Evolutionary conservation across 2,113 vertebrate species (phyloP), one percentile per base, ranked within the genome.

Genomic region (Arothron firmamentum): DNA sequence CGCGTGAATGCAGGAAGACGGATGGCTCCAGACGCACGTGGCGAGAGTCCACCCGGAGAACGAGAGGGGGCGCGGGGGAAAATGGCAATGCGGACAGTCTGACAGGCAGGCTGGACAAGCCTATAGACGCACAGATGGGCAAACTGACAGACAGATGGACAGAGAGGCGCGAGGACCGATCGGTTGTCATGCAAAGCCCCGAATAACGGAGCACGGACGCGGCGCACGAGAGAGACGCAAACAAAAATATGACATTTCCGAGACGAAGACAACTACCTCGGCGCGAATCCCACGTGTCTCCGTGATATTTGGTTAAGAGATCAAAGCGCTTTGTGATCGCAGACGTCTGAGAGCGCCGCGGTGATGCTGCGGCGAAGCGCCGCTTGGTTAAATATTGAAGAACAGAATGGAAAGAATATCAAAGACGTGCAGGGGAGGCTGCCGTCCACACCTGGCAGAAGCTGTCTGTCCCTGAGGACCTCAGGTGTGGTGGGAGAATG

Each of bases 381-480:
- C 18, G 67, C 60, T 70, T 75, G 70, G 82, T 88, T 67, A 87
- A 86, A 88, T 79, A 87, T 85, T 85, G 60, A 81, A 57, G 59
- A 78, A 82, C 76, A 72, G 23, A 61, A 52, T 59, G 42, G 61
- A 74, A 78, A 79, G 56, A 62, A 70, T 47, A 50, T 45, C 48
- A 65, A 64, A 31, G 42, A 17, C 58, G 56, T 19, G 45, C 23
- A n/a, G 5, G 7, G 62, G 19, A 43, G 50, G 55, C n/a, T 21
- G 31, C 25, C 34, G 4, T 43, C 43, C 69, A 57, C 66, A 81
- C 78, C 70, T 85, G 81, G 63, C 31, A 52, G 42, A 17, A 46
- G 21, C 53, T 31, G 77, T 19, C n/a, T 31, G 63, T 4, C 46
- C 56, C 50, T 10, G 18, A 53, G 64, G 72, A 65, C 72, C 75